phyloP scores from a whole-genome alignment of 2,888 invertebrate species.

The Tachina fera region DNA sequence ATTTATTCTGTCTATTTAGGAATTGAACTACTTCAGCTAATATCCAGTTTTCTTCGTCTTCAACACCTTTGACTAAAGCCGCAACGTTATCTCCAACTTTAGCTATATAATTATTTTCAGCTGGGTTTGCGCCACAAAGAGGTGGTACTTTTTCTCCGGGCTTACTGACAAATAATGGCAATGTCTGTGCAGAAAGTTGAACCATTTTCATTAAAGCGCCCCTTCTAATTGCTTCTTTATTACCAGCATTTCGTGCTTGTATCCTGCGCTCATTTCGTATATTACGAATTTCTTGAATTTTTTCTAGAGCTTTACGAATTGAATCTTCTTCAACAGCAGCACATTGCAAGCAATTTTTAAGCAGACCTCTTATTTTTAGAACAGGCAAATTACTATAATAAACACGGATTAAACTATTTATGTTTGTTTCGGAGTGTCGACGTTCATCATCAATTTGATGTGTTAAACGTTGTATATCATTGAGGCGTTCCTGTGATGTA shows the following conservation, averaged over 20 bases:
- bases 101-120: conserved; percentile 80
- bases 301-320: conserved; percentile 91
- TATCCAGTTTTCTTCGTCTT: conserved; percentile 95
- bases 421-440: conserved; percentile 90
- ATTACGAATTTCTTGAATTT: conserved; percentile 94
- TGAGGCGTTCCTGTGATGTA: conserved; percentile 88
- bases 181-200: conserved; percentile 93
- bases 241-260: conserved; percentile 92
- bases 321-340: conserved; percentile 93
- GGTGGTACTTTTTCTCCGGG: conserved; percentile 92
- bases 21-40: conserved; percentile 95
- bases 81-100: conserved; percentile 97
- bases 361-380: conserved; percentile 82
- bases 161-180: conserved; percentile 96
- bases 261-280: conserved; percentile 94
- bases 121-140: conserved; percentile 81
- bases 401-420: conserved; percentile 90
- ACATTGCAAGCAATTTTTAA: conserved; percentile 91
- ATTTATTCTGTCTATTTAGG: conserved; percentile 91
- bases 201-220: conserved; percentile 98
- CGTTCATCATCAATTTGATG: conserved; percentile 93
- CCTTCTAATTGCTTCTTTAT: conserved; percentile 95
- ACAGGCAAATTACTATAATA: conserved; percentile 83
- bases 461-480: conserved; percentile 89
- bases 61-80: conserved; percentile 91